These are phyloP conservation scores for Bufo gargarizans DNA, from an alignment of 2,113 vertebrate genomes.

Conservation along the genomic window DNA sequence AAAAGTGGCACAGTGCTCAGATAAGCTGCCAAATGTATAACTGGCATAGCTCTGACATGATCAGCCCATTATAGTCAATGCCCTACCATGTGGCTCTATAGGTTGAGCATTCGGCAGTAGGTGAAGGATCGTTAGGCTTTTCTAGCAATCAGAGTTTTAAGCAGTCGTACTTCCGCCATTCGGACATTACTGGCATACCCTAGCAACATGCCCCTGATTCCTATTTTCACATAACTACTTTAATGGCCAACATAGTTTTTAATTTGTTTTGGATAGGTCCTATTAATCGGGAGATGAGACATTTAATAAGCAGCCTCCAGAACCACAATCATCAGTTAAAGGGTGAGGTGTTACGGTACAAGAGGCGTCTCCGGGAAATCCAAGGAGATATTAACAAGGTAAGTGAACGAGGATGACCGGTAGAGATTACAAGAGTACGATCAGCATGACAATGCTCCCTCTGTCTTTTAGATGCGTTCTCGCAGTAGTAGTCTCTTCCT, in stretches of 20 bases:
- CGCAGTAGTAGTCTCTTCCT: constrained; percentile 82
- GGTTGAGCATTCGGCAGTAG: no score
- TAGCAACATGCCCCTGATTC: neutral
- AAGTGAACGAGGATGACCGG: neutral
- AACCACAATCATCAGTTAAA: constrained; percentile 98
- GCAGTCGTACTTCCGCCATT: no score
- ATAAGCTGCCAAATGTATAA: no score
- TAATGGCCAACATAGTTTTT: neutral
- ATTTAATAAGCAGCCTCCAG: constrained; percentile 96
- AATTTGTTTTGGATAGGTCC: constrained; percentile 76
- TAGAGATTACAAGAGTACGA: neutral
- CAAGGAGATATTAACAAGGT: constrained; percentile 93
- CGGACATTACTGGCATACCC: no score
- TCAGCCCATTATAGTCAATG: no score
- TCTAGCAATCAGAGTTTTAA: no score
- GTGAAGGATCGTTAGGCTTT: no score
- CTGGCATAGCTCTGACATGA: no score
- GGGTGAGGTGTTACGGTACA: constrained; percentile 92
- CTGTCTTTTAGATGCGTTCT: constrained; percentile 68
- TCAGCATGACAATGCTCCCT: constrained; percentile 2
- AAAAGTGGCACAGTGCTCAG: no score
- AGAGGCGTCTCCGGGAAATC: constrained; percentile 87
- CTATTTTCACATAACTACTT: neutral
- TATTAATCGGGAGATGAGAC: constrained; percentile 96
- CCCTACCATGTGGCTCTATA: no score